Percentiles rank a stretch among this genome's conserved stretches.
These are phyloP conservation scores for Helleia helle DNA, from an alignment of 2,888 invertebrate genomes.

Conservation along the genomic window DNA sequence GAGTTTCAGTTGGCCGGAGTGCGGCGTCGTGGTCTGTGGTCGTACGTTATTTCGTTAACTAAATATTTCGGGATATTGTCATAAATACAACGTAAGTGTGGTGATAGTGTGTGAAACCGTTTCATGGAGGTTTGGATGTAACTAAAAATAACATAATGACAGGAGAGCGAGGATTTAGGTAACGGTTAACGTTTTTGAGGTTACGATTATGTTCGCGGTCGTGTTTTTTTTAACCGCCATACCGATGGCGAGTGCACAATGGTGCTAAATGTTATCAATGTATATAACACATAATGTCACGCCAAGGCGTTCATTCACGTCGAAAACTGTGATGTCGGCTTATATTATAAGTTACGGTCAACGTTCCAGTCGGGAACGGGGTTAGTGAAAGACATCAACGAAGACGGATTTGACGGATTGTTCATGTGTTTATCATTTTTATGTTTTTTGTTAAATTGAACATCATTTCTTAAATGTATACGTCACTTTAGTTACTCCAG, in stretches of 20 bases:
- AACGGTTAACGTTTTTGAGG: conserved; percentile 38
- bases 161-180: conserved; percentile 38
- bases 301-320: neutral
- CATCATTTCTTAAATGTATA: too few species aligned
- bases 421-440: too few species aligned
- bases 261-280: conserved; percentile 52
- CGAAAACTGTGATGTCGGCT: conserved; percentile 4
- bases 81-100: conserved; percentile 61
- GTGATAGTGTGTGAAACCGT: conserved; percentile 41
- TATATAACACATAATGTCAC: conserved; percentile 21
- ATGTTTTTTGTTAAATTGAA: neutral
- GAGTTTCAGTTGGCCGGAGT: conserved; percentile 60
- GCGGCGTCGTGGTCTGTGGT: conserved; percentile 64
- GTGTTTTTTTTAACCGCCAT: conserved; percentile 34
- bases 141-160: conserved; percentile 14
- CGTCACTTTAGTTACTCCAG: too few species aligned
- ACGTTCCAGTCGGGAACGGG: conserved; percentile 25
- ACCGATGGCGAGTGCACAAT: conserved; percentile 31
- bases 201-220: conserved; percentile 36
- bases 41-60: conserved; percentile 50
- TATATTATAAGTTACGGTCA: conserved; percentile 31
- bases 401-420: conserved; percentile 14
- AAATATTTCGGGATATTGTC: conserved; percentile 43
- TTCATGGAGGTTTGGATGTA: conserved; percentile 29
- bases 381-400: conserved; percentile 43